Evolutionary conservation across 35 echinoderm and acorn worm species (phyloP).

Genomic region (Heliocidaris erythrogramma): DNA sequence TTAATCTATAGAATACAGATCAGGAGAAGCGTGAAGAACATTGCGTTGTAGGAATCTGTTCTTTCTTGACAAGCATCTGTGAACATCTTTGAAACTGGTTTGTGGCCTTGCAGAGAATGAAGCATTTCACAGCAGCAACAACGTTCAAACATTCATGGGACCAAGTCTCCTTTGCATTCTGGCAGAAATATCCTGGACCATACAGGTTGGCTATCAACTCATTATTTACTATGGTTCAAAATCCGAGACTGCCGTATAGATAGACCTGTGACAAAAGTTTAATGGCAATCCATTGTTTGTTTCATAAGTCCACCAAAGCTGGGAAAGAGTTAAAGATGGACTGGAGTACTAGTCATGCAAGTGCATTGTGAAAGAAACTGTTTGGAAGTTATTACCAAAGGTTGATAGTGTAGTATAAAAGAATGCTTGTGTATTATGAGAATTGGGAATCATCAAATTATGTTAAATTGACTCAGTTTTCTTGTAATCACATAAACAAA

Average conservation of each 20-base stretch:
- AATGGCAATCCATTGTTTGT: not conserved
- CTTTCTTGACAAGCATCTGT: not conserved
- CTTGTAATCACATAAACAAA: too few species aligned
- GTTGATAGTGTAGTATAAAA: not conserved
- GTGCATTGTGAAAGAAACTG: not conserved
- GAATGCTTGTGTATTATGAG: too few species aligned
- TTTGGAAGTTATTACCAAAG: not conserved
- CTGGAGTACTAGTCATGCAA: not conserved
- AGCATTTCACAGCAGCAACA: slow-evolving; percentile 72
- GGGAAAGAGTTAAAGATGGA: not conserved
- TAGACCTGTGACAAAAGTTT: not conserved
- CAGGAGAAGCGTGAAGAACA: not conserved
- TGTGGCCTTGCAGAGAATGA: slow-evolving; percentile 55
- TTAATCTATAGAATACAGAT: not conserved
- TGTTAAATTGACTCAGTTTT: too few species aligned
- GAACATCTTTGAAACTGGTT: not conserved
- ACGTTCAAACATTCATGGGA: slow-evolving; percentile 93
- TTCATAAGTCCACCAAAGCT: not conserved
- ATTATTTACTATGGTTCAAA: not conserved
- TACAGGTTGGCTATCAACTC: slow-evolving; percentile 58
- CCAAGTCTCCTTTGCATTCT: slow-evolving; percentile 79
- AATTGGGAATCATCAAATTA: too few species aligned
- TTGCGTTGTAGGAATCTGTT: not conserved
- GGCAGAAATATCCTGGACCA: slow-evolving; percentile 90
- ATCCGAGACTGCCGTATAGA: not conserved